phyloP scores from a whole-genome alignment of 37 sponge, comb jelly and placozoan genomes.

The Dysidea cf. avara region DNA sequence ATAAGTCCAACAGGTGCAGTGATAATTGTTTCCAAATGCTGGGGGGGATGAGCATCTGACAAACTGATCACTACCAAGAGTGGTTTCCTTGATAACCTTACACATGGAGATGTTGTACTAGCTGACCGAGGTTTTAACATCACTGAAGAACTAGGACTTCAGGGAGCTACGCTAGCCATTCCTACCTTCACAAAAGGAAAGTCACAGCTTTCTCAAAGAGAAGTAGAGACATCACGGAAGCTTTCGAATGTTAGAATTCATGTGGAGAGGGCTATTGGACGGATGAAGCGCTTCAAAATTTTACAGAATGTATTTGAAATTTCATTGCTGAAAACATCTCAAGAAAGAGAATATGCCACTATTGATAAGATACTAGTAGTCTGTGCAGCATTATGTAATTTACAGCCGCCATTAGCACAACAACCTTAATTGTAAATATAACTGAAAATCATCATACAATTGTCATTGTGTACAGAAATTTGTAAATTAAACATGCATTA shows the following conservation, averaged over 20 bases:
- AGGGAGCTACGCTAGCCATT: conserved; percentile 38
- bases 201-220: conserved; percentile 24
- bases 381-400: conserved; percentile 43
- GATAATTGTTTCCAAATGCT: conserved; percentile 22
- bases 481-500: no score
- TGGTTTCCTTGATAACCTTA: conserved; percentile 32
- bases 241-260: conserved; percentile 43
- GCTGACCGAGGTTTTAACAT: conserved; percentile 45
- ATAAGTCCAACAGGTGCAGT: conserved; percentile 37
- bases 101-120: conserved; percentile 39
- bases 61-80: conserved; percentile 17
- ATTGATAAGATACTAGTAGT: conserved; percentile 37
- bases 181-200: no score
- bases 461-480: no score
- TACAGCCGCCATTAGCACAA: no score
- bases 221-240: conserved; percentile 24
- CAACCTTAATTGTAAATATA: no score
- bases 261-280: conserved; percentile 44
- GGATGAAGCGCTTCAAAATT: conserved; percentile 42
- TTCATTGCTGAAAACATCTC: neutral
- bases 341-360: conserved; percentile 10
- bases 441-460: neutral
- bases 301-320: conserved; percentile 9
- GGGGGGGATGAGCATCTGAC: conserved; percentile 44
- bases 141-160: conserved; percentile 30